Percentiles rank a stretch among this genome's conserved stretches.
Conservation (phyloP, 1,140 invertebrate genomes). For the Sitophilus oryzae region DNA sequence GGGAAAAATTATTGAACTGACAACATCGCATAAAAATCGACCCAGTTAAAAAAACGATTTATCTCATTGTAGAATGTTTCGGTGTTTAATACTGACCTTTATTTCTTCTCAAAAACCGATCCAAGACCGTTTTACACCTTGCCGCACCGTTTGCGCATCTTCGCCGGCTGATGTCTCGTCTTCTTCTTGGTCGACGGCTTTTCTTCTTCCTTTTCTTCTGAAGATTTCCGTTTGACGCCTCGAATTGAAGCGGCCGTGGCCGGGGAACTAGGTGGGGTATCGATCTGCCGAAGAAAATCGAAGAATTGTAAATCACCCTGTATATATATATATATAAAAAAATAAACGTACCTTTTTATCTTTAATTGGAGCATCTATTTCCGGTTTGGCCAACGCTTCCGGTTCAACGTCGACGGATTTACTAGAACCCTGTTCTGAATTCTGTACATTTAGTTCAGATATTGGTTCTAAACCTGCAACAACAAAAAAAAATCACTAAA, state of each 20-base stretch:
- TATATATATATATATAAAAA: not conserved
- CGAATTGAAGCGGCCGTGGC: conserved; percentile 1
- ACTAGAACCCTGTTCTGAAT: conserved; percentile 9
- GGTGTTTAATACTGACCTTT: not conserved
- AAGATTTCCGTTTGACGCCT: conserved; percentile 14
- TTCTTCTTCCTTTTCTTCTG: conserved; percentile 9
- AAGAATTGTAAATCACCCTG: too few species aligned
- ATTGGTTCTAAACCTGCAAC: conserved; percentile 4
- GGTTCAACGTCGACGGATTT: conserved; percentile 2
- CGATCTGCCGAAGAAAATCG: too few species aligned
- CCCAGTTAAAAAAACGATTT: too few species aligned
- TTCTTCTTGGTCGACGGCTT: conserved; percentile 5
- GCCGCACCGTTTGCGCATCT: conserved; percentile 9
- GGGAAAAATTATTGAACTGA: too few species aligned
- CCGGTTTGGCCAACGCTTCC: not conserved
- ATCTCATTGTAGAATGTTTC: too few species aligned
- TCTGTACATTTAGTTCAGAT: not conserved
- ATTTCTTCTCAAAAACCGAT: conserved; percentile 1
- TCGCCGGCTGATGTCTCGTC: conserved; percentile 6
- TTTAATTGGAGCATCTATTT: conserved; percentile 4
- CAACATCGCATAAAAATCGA: too few species aligned
- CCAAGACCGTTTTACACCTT: conserved; percentile 1
- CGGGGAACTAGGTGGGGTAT: conserved; percentile 2
- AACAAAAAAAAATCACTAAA: not conserved
- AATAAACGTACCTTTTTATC: not conserved